phyloP scores from a whole-genome alignment of 2,888 invertebrate genomes.

The Leptura quadrifasciata region DNA sequence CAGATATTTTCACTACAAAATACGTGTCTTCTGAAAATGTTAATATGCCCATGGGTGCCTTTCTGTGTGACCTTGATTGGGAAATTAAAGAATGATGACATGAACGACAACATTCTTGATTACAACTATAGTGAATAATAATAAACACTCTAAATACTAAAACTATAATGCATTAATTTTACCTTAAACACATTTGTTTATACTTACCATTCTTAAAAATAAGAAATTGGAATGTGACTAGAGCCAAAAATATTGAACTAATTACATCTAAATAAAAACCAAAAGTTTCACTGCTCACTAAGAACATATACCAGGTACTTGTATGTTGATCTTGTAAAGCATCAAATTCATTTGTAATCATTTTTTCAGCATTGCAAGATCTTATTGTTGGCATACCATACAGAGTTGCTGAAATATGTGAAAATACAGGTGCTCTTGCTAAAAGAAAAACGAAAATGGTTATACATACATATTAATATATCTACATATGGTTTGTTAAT shows the following conservation, averaged over 20 bases:
- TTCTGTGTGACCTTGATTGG: too few relatives aligned
- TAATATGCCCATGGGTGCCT: too few relatives aligned
- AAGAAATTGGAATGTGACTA: slow-evolving; percentile 81
- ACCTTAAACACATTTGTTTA: too few relatives aligned
- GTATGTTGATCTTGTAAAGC: slow-evolving; percentile 82
- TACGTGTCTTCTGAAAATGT: too few relatives aligned
- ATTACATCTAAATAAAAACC: slow-evolving; percentile 81
- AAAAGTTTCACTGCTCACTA: slow-evolving; percentile 79
- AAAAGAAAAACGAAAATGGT: slow-evolving; percentile 28
- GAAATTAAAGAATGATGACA: too few relatives aligned
- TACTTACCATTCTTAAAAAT: slow-evolving; percentile 76
- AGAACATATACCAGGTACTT: slow-evolving; percentile 78
- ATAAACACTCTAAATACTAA: too few relatives aligned
- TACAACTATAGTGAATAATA: too few relatives aligned
- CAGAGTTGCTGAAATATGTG: slow-evolving; percentile 90
- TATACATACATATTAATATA: too few relatives aligned
- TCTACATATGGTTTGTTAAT: too few relatives aligned
- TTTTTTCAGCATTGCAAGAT: slow-evolving; percentile 83
- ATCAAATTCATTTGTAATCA: slow-evolving; percentile 86
- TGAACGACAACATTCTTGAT: too few relatives aligned
- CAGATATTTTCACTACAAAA: too few relatives aligned
- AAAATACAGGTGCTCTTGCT: slow-evolving; percentile 87
- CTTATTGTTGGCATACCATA: slow-evolving; percentile 92
- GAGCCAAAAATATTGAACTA: slow-evolving; percentile 77
- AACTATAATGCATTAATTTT: too few relatives aligned